Evolutionary conservation across 2,113 vertebrate species (phyloP).

Genomic region (Myxocyprinus asiaticus): DNA sequence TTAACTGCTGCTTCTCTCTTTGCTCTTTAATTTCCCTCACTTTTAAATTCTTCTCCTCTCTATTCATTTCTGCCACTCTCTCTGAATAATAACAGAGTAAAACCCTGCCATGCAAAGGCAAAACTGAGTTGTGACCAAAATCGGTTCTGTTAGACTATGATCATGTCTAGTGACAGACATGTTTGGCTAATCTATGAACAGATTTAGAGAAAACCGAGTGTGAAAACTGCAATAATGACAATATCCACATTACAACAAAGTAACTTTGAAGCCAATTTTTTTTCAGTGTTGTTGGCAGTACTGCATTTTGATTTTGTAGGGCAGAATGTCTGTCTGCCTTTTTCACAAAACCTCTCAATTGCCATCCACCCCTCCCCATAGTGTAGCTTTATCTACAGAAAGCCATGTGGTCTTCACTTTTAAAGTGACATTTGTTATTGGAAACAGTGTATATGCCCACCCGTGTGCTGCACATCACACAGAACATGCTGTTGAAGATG

Average conservation of each 20-base stretch:
- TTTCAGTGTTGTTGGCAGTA: no score
- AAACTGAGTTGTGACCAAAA: no score
- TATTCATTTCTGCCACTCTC: neutral
- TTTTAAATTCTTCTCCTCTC: neutral
- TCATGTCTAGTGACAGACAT: no score
- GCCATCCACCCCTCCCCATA: neutral
- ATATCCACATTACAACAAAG: no score
- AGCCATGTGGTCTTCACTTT: neutral
- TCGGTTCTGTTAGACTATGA: no score
- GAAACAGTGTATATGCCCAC: constrained; percentile 11
- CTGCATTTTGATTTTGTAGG: no score
- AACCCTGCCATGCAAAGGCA: no score
- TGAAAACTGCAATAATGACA: no score
- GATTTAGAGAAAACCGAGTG: no score
- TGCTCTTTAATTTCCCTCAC: neutral
- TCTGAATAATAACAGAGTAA: no score
- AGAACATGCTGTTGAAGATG: constrained; percentile 28
- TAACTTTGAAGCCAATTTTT: no score
- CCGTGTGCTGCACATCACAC: constrained; percentile 28
- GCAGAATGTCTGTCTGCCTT: neutral
- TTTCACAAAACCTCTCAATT: constrained; percentile 6
- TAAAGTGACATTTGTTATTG: constrained; percentile 24
- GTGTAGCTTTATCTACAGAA: constrained; percentile 13
- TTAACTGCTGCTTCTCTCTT: neutral
- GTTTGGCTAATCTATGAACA: no score